Evolutionary conservation across 2,888 invertebrate species (phyloP), one percentile per base, ranked within the genome.

Genomic region (Lithophane ornitopus): DNA sequence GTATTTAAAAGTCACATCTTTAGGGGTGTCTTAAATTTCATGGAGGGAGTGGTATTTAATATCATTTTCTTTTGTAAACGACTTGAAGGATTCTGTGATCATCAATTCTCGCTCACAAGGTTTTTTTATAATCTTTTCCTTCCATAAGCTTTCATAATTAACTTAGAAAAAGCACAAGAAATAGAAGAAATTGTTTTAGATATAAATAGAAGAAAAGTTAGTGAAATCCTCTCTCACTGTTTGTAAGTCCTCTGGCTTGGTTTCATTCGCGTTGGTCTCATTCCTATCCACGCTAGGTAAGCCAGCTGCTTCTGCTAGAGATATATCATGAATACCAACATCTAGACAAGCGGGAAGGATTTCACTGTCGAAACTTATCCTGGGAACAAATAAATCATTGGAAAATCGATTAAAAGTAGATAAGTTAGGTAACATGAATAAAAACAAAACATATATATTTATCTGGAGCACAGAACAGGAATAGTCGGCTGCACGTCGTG

Each of bases 341-440:
- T 80, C 71, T 34, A 81, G 34, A 56, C 80, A 81, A 12, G 80
- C 80, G 0, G 80, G 80, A 34, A 81, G 71, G 41, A 69, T 69
- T 44, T 77, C 69, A 22, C 16, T 61, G 28, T 77, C 66, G 7
- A 81, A 81, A 52, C 41, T 28, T 58, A 81, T 81, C 28, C 81
- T 81, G 49, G 16, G 12, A 26, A 72, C 11, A 70, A 46, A 46
- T 16, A n/a, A 62, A 66, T 66, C 14, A 49, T 16, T 3, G 22
- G 9, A 28, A 66, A 2, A 28, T 28, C 3, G 46, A 9, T 41
- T 9, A 9, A n/a, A 63, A 41, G 14, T 16, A 1, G 8, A 34
- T 39, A 4, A 62, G 39, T 39, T 9, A 62, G 39, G n/a, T 9
- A 19, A 16, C n/a, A n/a, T 16, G 16, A 65, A 46, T 26, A 46